Base-by-base conservation (phyloP, 2,797 vertebrate species). In the Notoglanidium macrostoma region DNA sequence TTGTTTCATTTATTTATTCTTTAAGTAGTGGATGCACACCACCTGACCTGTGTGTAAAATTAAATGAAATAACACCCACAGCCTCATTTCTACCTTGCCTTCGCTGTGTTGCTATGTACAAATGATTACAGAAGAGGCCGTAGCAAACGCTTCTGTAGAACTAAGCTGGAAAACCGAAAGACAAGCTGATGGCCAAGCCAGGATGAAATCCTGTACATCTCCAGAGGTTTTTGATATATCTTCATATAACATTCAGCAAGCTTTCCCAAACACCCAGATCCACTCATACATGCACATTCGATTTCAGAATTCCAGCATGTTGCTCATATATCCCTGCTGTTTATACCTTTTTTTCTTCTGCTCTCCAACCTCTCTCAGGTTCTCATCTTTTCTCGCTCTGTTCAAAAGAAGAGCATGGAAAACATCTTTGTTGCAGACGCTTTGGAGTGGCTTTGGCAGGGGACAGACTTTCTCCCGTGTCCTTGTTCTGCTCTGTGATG, bases 371-470 rank as follows among this genome's bases (percentile, higher is more conserved):
- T 73, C 76, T 79, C 84, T 59, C n/a, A 15, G 57, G 44, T 51
- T 78, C 11, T 10, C 32, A 26, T 82, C 32, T 35, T 10, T 72
- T 81, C n/a, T 67, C 59, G 61, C 17, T 51, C 0, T 51, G 51
- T 54, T 77, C 32, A 59, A 59, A 67, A 14, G 70, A 68, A 70
- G 55, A 86, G 46, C 74, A 89, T 79, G 73, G 73, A 86, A 86
- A 26, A 35, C 86, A n/a, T 77, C 83, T 89, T 86, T 89, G 73
- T 84, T 84, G 54, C 49, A 19, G 63, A 67, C 55, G 80, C 74
- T 87, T 90, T 81, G 79, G 77, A 85, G 83, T 80, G 46, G 49
- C 65, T 70, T 72, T 72, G 87, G 83, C 70, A 77, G 49, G 46
- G 57, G 57, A n/a, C 80, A 57, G 81, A 76, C 54, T 32, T 81